Evolutionary conservation across 2,888 invertebrate genomes (phyloP).

Genomic region (Eupithecia centaureata): DNA sequence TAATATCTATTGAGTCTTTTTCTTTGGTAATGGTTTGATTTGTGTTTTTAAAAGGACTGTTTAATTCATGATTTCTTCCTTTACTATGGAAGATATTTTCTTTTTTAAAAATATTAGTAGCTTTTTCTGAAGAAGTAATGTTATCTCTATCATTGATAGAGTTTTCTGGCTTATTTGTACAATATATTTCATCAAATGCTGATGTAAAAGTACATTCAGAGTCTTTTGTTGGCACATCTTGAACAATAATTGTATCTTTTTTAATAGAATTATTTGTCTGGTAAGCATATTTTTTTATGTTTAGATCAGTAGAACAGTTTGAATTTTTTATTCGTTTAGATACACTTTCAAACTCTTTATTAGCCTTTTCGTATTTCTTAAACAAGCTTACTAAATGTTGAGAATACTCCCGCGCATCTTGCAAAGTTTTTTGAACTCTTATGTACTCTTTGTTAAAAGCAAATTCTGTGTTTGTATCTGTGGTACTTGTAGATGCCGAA

Average conservation of each 20-base stretch:
- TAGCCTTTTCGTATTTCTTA: constrained; percentile 61
- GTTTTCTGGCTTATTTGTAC: not conserved
- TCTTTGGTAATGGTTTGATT: constrained; percentile 18
- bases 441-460: constrained; percentile 45
- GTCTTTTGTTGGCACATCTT: constrained; percentile 31
- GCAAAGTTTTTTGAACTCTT: constrained; percentile 51
- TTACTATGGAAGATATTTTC: not conserved
- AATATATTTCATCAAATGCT: not conserved
- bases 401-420: constrained; percentile 56
- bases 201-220: constrained; percentile 6
- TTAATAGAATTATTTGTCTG: constrained; percentile 11
- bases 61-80: not conserved
- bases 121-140: not conserved
- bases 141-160: not conserved
- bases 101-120: not conserved
- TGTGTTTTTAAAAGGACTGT: not conserved
- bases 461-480: constrained; percentile 6
- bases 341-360: constrained; percentile 57
- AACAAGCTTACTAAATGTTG: constrained; percentile 53
- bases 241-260: constrained; percentile 4
- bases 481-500: constrained; percentile 1
- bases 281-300: not conserved
- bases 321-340: constrained; percentile 49
- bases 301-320: constrained; percentile 23
- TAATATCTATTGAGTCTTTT: constrained; percentile 16